A percentile compares a stretch with the other conserved stretches of the same genome.
These are phyloP conservation scores for Monomorium pharaonis DNA, from an alignment of 1,140 invertebrate species.

Conservation along the genomic window DNA sequence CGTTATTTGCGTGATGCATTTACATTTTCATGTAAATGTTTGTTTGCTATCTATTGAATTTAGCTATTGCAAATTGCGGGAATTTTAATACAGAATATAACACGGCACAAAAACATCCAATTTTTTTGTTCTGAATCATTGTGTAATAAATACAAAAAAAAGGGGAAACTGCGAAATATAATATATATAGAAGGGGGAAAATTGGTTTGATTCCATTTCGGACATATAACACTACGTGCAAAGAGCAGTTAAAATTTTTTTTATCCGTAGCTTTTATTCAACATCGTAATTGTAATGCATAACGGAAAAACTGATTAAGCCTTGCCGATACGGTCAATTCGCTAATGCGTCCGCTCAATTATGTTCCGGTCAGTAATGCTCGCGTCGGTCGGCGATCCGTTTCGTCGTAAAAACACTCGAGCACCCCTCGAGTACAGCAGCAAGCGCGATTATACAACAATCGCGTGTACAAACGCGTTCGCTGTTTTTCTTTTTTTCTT, in stretches of 20 bases:
- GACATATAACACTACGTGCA: background rate
- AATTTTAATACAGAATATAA: background rate
- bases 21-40: conserved; percentile 2
- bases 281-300: background rate
- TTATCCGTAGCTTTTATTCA: background rate
- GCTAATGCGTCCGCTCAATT: conserved; percentile 30
- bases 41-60: background rate
- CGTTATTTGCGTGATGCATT: background rate
- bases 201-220: conserved; percentile 1
- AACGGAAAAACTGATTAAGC: conserved; percentile 22
- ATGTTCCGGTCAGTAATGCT: background rate
- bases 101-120: too few species aligned
- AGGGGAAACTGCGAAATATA: background rate
- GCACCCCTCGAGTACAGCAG: background rate
- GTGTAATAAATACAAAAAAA: background rate
- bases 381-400: background rate
- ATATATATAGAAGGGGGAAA: background rate
- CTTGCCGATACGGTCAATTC: conserved; percentile 14
- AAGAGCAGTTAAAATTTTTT: background rate
- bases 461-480: background rate
- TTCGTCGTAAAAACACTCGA: conserved; percentile 32
- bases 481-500: background rate
- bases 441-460: background rate
- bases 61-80: background rate
- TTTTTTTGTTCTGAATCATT: background rate